These are phyloP conservation scores for Xyliphius kryptos DNA, from an alignment of 2,113 vertebrate genomes.

Conservation along the genomic window DNA sequence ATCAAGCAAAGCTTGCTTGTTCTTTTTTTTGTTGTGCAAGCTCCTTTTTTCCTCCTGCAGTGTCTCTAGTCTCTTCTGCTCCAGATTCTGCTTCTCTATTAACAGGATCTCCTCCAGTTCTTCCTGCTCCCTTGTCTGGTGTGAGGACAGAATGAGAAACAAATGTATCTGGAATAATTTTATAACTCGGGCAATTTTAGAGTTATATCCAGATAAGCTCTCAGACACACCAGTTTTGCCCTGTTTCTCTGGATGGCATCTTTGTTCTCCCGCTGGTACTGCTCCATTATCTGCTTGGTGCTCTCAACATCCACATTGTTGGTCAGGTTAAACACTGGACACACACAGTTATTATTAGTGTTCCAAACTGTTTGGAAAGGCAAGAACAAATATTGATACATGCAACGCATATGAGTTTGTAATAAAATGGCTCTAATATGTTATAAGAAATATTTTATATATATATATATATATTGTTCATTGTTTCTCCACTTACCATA, in stretches of 20 bases:
- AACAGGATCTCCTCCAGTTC: slow-evolving; percentile 90
- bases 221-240: slow-evolving; percentile 77
- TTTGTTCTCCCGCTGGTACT: slow-evolving; percentile 92
- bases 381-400: no score
- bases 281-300: slow-evolving; percentile 90
- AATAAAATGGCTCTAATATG: no score
- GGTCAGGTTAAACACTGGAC: slow-evolving; percentile 86
- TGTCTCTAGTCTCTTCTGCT: slow-evolving; percentile 75
- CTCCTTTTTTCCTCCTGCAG: slow-evolving; percentile 90
- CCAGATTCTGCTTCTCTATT: slow-evolving; percentile 77
- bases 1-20: slow-evolving; percentile 90
- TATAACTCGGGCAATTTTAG: background rate
- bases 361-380: no score
- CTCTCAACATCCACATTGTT: slow-evolving; percentile 92
- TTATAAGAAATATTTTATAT: no score
- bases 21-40: slow-evolving; percentile 86
- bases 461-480: no score
- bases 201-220: background rate
- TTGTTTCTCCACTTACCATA: no score
- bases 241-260: slow-evolving; percentile 96
- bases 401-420: no score
- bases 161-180: background rate
- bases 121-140: slow-evolving; percentile 89
- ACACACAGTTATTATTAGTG: slow-evolving; percentile 25
- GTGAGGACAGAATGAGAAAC: background rate